Conservation (phyloP, 2,888 invertebrate species). For the Clistopyga incitator region DNA sequence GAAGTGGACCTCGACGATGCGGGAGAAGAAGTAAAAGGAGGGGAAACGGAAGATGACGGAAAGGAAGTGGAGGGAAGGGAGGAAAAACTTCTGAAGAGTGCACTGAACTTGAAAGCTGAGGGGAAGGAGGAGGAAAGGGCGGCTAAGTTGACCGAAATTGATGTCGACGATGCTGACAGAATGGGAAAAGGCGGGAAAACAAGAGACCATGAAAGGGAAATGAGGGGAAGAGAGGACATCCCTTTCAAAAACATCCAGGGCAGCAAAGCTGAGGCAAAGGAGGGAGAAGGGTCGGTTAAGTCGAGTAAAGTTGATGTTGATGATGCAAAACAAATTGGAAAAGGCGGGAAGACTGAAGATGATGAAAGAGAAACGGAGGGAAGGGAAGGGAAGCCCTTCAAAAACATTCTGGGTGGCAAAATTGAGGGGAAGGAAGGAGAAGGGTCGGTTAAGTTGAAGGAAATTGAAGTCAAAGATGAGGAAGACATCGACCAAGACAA, state of each 20-base stretch:
- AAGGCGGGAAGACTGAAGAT: not conserved
- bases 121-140: constrained; percentile 42
- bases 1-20: constrained; percentile 35
- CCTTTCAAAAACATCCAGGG: constrained; percentile 44
- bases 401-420: not conserved
- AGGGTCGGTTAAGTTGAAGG: not conserved
- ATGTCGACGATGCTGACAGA: constrained; percentile 12
- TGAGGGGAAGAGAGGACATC: not conserved
- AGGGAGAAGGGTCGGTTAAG: constrained; percentile 50
- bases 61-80: not conserved
- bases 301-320: constrained; percentile 39
- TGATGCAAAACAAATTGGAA: not conserved
- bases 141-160: constrained; percentile 34
- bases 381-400: not conserved
- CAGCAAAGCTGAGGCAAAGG: constrained; percentile 39
- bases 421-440: not conserved
- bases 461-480: not conserved
- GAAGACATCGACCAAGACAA: not conserved
- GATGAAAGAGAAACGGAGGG: not conserved
- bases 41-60: not conserved
- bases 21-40: not conserved
- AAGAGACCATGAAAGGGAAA: not conserved
- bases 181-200: not conserved
- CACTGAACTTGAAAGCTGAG: constrained; percentile 51
- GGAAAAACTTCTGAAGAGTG: constrained; percentile 17